Evolutionary conservation across 2,113 vertebrate genomes (phyloP), one percentile per base, ranked within the genome.

Genomic region (Passer montanus): DNA sequence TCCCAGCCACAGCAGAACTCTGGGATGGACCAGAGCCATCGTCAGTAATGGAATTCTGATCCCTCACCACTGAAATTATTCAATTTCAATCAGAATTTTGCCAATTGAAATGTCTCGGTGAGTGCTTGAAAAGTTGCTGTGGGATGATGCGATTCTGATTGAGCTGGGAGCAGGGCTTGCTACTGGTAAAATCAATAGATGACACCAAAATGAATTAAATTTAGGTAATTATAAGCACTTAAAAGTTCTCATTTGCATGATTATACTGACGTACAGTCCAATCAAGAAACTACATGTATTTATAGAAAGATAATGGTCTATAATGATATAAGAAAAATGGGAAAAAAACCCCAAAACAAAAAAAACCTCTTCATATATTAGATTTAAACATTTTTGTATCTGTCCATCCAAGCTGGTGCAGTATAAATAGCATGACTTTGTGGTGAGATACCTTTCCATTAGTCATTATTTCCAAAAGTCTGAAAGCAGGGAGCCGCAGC

Each of bases 161-260:
- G 76, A 64, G 49, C 50, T 68, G 33, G 13, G 5, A 93, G 43
- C 12, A 21, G 41, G 31, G 28, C 41, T 82, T 75, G 79, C 50
- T 60, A 33, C 39, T 35, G 63, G 55, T 44, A 78, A 93, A 89
- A 95, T 88, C 90, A 88, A 90, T 64, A 81, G 60, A 84, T 75
- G 73, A 70, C 82, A 68, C 56, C n/a, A 88, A 94, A 96, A 87
- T 81, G 64, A 95, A 95, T 87, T 72, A 92, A 80, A 81, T 88
- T 81, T 92, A 81, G 53, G 73, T 60, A 90, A 90, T 94, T 82
- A 94, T 74, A 74, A 78, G 60, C 83, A 89, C 81, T 93, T 92
- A 39, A 86, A 88, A 81, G 79, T 79, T 39, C 55, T 82, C 53
- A 93, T 92, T 94, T 89, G 53, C 88, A 87, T 94, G 68, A 96